A percentile compares a stretch with the other conserved stretches of the same genome.
phyloP scores from a whole-genome alignment of 2,888 invertebrate species.

The Drosophila infuscata region DNA sequence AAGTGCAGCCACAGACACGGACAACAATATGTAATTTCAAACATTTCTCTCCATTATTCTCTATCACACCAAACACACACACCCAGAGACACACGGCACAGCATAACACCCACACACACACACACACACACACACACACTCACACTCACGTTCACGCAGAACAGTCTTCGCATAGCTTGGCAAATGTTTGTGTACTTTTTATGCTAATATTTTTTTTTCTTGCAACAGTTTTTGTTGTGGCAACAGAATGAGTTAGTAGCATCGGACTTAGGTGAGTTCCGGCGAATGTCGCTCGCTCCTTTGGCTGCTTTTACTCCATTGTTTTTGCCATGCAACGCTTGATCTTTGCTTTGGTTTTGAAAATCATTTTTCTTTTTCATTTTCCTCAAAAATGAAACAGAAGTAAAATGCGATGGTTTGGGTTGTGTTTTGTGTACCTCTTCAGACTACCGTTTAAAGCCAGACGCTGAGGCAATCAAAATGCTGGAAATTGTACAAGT shows the following conservation, averaged over 20 bases:
- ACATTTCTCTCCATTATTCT: slow-evolving; percentile 53
- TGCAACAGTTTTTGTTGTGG: slow-evolving; percentile 53
- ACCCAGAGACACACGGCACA: slow-evolving; percentile 2
- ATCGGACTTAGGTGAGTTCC: slow-evolving; percentile 31
- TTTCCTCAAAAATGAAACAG: slow-evolving; percentile 5
- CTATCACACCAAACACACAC: slow-evolving; percentile 5
- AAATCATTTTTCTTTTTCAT: not conserved
- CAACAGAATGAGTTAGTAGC: slow-evolving; percentile 21
- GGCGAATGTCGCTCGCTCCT: slow-evolving; percentile 11
- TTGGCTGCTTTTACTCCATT: slow-evolving; percentile 11
- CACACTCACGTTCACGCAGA: slow-evolving; percentile 27
- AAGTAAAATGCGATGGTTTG: not conserved
- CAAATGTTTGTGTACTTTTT: slow-evolving; percentile 59
- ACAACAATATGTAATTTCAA: slow-evolving; percentile 54
- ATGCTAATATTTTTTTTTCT: slow-evolving; percentile 44
- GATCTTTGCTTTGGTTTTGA: slow-evolving; percentile 35
- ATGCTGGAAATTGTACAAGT: slow-evolving; percentile 21
- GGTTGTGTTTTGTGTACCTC: not conserved
- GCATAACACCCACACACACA: not conserved
- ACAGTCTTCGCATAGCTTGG: slow-evolving; percentile 41
- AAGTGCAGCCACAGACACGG: slow-evolving; percentile 13
- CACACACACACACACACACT: slow-evolving; percentile 17
- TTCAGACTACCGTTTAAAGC: not conserved
- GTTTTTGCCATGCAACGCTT: slow-evolving; percentile 25
- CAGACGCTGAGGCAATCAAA: slow-evolving; percentile 23